phyloP scores from a whole-genome alignment of 2,797 vertebrate species.

The Lepilemur septentrionalis region DNA sequence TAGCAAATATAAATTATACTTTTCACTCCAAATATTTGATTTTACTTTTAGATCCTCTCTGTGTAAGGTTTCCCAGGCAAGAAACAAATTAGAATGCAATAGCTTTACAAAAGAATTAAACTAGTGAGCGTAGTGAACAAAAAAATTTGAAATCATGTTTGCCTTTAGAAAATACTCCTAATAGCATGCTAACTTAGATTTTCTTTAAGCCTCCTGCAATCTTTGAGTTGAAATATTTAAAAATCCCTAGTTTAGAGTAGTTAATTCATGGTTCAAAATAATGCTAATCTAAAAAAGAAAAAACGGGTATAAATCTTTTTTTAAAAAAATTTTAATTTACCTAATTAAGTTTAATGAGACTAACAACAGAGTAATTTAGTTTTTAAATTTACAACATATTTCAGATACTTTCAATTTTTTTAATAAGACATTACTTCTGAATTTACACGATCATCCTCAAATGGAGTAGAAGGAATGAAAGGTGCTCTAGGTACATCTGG shows the following conservation, averaged over 20 bases:
- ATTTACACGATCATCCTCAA: not conserved
- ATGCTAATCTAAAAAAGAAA: conserved; percentile 24
- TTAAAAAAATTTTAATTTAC: not conserved
- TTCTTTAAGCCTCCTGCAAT: not conserved
- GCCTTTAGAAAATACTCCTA: conserved; percentile 18
- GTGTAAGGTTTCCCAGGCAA: not conserved
- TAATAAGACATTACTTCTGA: not conserved
- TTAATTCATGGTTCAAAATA: conserved; percentile 16
- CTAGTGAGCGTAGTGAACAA: not conserved
- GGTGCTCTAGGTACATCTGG: not conserved
- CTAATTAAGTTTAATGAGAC: conserved; percentile 18
- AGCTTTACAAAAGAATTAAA: conserved; percentile 26
- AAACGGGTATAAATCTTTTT: not conserved
- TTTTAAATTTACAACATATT: conserved; percentile 24
- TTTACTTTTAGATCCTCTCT: conserved; percentile 8
- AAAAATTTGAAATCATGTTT: conserved; percentile 31
- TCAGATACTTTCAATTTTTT: not conserved
- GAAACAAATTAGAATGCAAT: not conserved
- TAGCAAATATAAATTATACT: conserved; percentile 20
- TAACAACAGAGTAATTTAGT: not conserved
- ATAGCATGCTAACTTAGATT: not conserved
- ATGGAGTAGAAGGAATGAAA: not conserved
- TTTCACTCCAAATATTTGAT: not conserved
- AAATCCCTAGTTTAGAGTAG: not conserved
- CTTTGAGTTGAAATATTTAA: conserved; percentile 33